Evolutionary conservation across 2,888 invertebrate genomes (phyloP), one percentile per base, ranked within the genome.

Genomic region (Agapostemon virescens): DNA sequence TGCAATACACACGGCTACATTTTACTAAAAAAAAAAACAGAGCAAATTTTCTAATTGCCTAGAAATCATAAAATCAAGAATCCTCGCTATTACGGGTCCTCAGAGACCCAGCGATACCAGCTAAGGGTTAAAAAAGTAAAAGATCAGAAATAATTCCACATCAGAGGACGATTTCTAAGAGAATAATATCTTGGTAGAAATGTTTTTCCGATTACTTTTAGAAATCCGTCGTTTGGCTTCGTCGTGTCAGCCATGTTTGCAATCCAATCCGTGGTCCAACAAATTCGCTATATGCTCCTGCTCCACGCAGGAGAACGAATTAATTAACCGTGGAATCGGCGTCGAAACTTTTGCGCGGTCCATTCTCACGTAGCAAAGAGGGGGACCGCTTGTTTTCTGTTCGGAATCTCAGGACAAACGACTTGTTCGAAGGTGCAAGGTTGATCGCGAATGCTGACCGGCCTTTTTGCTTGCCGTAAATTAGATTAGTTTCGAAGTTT

Each of bases 401-500:
- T 71, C 30, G 74, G 52, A 69, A 71, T 80, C 81, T 80, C 52
- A 40, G 66, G 69, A 72, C 58, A 69, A 81, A 75, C 66, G 81
- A 71, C 67, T 80, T 33, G 76, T 52, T 76, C 63, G 55, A 42
- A 82, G 82, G 82, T 81, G 82, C 82, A 81, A 82, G 71, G 74
- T 74, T 72, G 82, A 81, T 82, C 77, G 74, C 52, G 82, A 82
- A 82, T 82, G 82, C 83, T 70, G 73, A 70, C 75, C 86, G 82
- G 87, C 86, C 88, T 87, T 90, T 90, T 90, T 90, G 87, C 88
- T 89, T 87, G 83, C 88, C 89, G 89, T 90, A 91, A 91, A 91
- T 91, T 90, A 90, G 90, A 91, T 91, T 90, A 91, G 89, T 90
- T 91, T 87, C 87, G 79, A 90, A 91, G 89, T 90, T 90, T 89